These are phyloP conservation scores for Cyprinodon diabolis DNA, from an alignment of 2,797 vertebrate genomes.

Conservation along the genomic window DNA sequence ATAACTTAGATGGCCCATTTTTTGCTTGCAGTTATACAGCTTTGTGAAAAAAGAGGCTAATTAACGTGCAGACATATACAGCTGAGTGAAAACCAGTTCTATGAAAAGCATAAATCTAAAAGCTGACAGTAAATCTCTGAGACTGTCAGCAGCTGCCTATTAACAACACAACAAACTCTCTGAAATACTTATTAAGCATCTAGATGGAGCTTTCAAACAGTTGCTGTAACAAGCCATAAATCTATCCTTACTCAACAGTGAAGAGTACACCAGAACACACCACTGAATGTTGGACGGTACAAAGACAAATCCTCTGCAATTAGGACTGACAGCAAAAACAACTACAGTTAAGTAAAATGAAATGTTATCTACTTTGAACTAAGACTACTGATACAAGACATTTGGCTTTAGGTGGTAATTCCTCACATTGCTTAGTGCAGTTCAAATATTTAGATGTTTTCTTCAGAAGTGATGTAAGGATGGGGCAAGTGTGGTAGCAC, in stretches of 20 bases:
- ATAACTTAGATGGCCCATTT: not conserved
- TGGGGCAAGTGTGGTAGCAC: too few species aligned
- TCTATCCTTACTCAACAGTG: constrained; percentile 4
- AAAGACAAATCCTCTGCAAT: not conserved
- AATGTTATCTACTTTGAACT: not conserved
- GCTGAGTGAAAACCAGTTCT: constrained; percentile 27
- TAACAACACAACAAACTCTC: constrained; percentile 12
- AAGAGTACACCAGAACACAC: not conserved
- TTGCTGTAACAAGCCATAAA: constrained; percentile 7
- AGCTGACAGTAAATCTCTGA: constrained; percentile 25
- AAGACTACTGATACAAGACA: not conserved
- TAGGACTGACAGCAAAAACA: not conserved
- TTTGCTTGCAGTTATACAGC: not conserved
- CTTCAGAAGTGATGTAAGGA: too few species aligned
- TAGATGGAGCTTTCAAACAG: constrained; percentile 22
- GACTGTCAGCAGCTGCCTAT: constrained; percentile 38
- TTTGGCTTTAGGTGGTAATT: not conserved
- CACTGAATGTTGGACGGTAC: not conserved
- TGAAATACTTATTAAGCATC: constrained; percentile 17
- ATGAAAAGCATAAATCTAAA: constrained; percentile 23
- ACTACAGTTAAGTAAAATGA: not conserved
- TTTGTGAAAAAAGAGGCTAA: not conserved
- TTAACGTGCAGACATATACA: not conserved
- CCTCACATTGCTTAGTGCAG: too few species aligned
- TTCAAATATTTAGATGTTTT: too few species aligned